Conservation (phyloP, 2,113 vertebrate genomes). For the Hippocampus comes region DNA sequence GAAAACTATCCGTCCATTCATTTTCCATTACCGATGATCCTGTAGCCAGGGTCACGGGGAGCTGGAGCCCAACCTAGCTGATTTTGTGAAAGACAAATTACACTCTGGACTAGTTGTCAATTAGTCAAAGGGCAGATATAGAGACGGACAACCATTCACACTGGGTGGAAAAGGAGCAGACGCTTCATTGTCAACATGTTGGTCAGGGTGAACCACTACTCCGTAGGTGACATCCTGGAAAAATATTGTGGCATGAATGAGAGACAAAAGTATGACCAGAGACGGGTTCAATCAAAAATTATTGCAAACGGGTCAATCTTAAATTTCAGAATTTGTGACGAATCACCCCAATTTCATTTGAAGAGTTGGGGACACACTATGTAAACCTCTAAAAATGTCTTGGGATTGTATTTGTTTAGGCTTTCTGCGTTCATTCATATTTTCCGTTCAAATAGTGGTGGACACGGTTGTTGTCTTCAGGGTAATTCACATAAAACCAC, state of each 20-base stretch:
- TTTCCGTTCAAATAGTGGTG: not conserved
- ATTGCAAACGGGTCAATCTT: not conserved
- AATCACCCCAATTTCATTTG: not conserved
- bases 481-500: not conserved
- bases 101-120: not conserved
- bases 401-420: not conserved
- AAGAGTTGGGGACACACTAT: not conserved
- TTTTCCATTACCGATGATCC: no score
- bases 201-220: not conserved
- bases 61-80: no score
- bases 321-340: not conserved
- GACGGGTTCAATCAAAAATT: not conserved
- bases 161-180: not conserved
- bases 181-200: not conserved
- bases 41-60: no score
- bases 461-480: not conserved
- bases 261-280: not conserved
- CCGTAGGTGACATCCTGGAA: not conserved
- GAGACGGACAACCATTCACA: not conserved
- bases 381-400: not conserved
- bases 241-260: not conserved
- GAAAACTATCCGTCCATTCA: no score
- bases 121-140: not conserved
- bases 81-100: no score
- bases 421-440: not conserved